A percentile compares a stretch with the other conserved stretches of the same genome.
Evolutionary conservation across 2,797 vertebrate species (phyloP).

Genomic region (Tinamus major): DNA sequence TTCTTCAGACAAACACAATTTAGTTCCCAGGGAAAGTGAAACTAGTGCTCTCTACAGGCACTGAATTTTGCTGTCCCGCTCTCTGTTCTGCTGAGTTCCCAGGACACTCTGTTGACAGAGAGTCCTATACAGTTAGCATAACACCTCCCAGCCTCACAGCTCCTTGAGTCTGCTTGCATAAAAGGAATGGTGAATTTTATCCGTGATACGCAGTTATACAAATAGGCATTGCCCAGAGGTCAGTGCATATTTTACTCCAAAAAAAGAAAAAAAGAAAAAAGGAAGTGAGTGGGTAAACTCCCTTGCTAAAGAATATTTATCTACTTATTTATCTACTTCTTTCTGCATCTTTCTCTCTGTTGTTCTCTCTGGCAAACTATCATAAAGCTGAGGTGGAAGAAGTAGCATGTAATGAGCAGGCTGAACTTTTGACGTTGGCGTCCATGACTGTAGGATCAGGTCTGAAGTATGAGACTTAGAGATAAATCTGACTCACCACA

Average conservation of each 20-base stretch:
- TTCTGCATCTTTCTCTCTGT: neutral
- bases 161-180: neutral
- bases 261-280: no score
- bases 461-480: neutral
- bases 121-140: neutral
- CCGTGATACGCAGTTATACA: accelerated
- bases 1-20: neutral
- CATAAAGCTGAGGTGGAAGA: accelerated
- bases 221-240: neutral
- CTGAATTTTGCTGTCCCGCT: neutral
- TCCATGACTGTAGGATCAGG: neutral
- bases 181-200: neutral
- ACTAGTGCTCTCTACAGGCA: neutral
- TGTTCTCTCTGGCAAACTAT: neutral
- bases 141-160: neutral
- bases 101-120: neutral
- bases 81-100: neutral
- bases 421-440: neutral
- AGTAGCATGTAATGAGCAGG: neutral
- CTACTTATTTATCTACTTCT: neutral
- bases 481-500: neutral
- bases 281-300: accelerated
- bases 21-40: neutral
- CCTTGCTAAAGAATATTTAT: neutral
- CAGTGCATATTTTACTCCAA: neutral